Evolutionary conservation across 2,113 vertebrate species (phyloP), one percentile per base, ranked within the genome.

Genomic region (Epinephelus moara): DNA sequence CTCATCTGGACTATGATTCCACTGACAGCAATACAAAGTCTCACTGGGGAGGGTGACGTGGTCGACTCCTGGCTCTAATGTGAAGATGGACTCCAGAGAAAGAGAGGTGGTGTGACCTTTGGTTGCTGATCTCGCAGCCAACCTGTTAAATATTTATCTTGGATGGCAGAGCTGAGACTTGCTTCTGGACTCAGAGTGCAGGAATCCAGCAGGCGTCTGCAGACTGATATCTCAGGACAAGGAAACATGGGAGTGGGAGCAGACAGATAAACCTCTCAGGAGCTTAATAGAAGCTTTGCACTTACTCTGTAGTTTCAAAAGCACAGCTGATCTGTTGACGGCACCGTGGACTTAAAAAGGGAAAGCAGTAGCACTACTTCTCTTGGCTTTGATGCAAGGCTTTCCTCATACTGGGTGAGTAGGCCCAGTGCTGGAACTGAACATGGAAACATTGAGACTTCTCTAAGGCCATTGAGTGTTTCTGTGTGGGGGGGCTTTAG

Each of bases 111-210:
- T 33, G 33, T 85, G 92, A 93, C 90, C 90, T 93, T 95, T 94
- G 91, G 37, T 76, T 90, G 78, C 81, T 88, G 87, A 90, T 94
- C 69, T 88, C 14, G 11, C 80, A 74, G 81, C 61, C 89, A 84
- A 78, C 82, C 77, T 85, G 91, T 91, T 94, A 92, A 95, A 94
- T 94, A 94, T 95, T 94, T 94, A 91, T 92, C 84, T 94, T 94
- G 90, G 89, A 91, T 56, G 82, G 76, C 57, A 81, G 78, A 57
- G 66, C 49, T 76, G 63, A 81, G 87, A 55, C 25, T 70, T 62
- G 74, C 80, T 33, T 33, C 70, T 76, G 69, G 30, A 73, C 49
- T 62, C 75, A 53, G 64, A 25, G 63, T 23, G 40, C 75, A 70
- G 71, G 76, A 89, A 88, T 87, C 82, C 79, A 62, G 33, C 63